These are phyloP conservation scores for Bimastos eiseni DNA, from an alignment of 2,888 invertebrate species.

Conservation along the genomic window DNA sequence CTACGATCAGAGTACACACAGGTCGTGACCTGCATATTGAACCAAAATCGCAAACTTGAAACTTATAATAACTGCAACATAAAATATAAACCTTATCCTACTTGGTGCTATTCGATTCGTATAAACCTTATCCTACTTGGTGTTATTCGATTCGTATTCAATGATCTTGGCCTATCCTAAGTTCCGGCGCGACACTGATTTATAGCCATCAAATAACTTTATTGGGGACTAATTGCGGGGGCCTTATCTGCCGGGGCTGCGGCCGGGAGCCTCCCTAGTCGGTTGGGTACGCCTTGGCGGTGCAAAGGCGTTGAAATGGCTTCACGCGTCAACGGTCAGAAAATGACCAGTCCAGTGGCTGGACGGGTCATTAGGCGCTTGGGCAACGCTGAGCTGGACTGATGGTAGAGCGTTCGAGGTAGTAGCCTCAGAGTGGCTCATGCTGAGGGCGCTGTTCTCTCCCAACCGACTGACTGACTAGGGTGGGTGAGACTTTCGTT, in stretches of 20 bases:
- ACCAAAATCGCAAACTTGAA: neutral
- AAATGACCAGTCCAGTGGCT: slow-evolving; percentile 19
- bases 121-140: neutral
- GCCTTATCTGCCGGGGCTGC: neutral
- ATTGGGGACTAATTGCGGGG: slow-evolving; percentile 15
- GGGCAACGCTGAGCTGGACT: neutral
- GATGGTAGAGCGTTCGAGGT: neutral
- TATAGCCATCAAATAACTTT: slow-evolving; percentile 1
- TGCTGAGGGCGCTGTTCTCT: neutral
- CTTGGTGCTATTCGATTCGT: neutral
- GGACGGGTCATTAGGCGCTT: neutral
- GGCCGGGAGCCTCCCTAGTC: neutral
- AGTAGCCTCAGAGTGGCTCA: neutral
- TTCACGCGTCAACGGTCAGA: slow-evolving; percentile 24
- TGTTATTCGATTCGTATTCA: neutral
- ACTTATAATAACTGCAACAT: neutral
- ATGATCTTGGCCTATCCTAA: neutral
- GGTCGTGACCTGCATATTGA: neutral
- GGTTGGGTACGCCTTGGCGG: neutral
- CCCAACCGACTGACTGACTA: neutral
- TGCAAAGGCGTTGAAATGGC: slow-evolving; percentile 13
- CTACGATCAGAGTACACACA: neutral
- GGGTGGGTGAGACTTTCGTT: neutral
- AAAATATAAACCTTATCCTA: neutral
- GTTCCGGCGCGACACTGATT: slow-evolving; percentile 4